Evolutionary conservation across 1,140 invertebrate genomes (phyloP).

Genomic region (Macrobrachium nipponense): DNA sequence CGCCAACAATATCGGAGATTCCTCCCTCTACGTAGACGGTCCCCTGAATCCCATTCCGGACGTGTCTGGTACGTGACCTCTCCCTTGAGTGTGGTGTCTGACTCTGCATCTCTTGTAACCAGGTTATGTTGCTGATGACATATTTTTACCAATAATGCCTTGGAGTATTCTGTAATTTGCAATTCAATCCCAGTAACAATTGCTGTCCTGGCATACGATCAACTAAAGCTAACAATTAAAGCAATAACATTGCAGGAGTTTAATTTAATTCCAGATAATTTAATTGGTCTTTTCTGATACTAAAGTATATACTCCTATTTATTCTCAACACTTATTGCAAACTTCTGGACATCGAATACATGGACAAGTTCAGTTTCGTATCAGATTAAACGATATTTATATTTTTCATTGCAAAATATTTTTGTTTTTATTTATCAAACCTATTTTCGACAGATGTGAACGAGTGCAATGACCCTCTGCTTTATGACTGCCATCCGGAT

Average conservation of each 20-base stretch:
- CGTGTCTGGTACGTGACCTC: conserved; percentile 72
- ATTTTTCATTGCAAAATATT: not conserved
- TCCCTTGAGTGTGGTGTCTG: not conserved
- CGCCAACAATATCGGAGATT: conserved; percentile 87
- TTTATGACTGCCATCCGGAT: conserved; percentile 91
- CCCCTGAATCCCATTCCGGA: conserved; percentile 80
- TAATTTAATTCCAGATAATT: no score
- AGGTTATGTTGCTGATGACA: not conserved
- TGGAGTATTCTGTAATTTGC: no score
- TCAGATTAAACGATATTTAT: not conserved
- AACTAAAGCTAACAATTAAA: no score
- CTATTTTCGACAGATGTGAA: conserved; percentile 79
- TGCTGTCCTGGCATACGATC: no score
- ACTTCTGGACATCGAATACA: no score
- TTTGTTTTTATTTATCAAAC: not conserved
- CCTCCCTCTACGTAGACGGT: conserved; percentile 84
- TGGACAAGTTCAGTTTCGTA: not conserved
- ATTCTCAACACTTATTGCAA: no score
- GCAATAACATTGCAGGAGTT: no score
- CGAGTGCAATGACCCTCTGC: conserved; percentile 84
- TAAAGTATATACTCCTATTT: no score
- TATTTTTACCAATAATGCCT: no score
- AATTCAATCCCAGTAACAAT: no score
- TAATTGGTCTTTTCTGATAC: no score
- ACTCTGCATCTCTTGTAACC: not conserved